phyloP scores from a whole-genome alignment of 2,113 vertebrate genomes.

The Salvator merianae region DNA sequence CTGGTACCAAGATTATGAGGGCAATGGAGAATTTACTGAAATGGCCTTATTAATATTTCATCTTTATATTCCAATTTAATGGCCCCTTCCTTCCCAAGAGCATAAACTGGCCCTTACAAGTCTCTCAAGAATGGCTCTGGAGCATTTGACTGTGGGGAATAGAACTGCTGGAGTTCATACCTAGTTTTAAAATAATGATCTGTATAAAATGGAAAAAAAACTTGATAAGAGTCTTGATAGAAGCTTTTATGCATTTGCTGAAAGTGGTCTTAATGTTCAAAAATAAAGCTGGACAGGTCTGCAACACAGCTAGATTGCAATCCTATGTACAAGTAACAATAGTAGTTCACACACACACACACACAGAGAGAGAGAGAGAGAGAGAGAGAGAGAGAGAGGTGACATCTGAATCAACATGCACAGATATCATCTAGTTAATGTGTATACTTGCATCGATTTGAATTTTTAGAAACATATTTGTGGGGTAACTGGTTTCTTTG shows the following conservation, averaged over 20 bases:
- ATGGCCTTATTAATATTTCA: conserved; percentile 23
- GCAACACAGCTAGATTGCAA: neutral
- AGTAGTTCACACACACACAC: neutral
- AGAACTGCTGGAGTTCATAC: neutral
- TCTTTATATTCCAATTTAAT: conserved; percentile 10
- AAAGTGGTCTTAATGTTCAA: neutral
- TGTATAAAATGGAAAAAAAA: neutral
- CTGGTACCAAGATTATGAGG: conserved; percentile 15
- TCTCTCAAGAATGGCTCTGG: conserved; percentile 1
- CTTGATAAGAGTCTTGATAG: neutral
- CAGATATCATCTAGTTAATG: neutral
- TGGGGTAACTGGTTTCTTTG: no score
- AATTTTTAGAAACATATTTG: neutral
- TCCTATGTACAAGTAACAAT: neutral
- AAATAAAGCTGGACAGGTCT: neutral
- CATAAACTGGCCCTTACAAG: neutral
- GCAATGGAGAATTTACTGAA: conserved; percentile 25
- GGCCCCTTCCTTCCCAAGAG: neutral
- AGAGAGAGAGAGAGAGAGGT: no score
- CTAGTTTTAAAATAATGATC: conserved; percentile 12
- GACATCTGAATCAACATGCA: neutral
- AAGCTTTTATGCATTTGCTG: neutral
- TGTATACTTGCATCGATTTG: neutral
- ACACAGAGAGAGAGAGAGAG: no score
- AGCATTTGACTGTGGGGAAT: neutral